These are phyloP conservation scores for Myocastor coypus DNA, from an alignment of 2,113 vertebrate species.

Conservation along the genomic window DNA sequence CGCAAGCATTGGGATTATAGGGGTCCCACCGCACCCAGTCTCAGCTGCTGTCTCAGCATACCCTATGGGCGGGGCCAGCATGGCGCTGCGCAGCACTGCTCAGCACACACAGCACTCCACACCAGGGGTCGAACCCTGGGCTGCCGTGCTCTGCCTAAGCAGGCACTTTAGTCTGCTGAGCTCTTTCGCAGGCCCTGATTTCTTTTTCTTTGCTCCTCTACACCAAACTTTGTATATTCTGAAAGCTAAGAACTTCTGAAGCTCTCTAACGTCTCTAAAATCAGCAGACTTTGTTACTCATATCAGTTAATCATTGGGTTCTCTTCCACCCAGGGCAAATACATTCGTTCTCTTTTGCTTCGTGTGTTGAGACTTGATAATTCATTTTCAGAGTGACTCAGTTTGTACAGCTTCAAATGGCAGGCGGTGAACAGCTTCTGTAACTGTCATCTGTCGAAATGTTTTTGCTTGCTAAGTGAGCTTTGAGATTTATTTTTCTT, in stretches of 20 bases:
- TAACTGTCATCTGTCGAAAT: slow-evolving; percentile 56
- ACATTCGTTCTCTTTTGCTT: slow-evolving; percentile 40
- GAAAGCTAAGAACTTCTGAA: slow-evolving; percentile 39
- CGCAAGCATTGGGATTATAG: too few relatives aligned
- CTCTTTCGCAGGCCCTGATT: too few relatives aligned
- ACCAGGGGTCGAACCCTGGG: too few relatives aligned
- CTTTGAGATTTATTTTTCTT: slow-evolving; percentile 64
- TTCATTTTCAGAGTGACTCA: slow-evolving; percentile 63
- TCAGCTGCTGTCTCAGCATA: too few relatives aligned
- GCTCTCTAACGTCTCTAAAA: not conserved
- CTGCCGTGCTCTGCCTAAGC: too few relatives aligned
- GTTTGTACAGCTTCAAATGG: slow-evolving; percentile 36
- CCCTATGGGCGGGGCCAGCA: too few relatives aligned
- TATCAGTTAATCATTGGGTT: slow-evolving; percentile 51
- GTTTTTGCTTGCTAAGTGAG: slow-evolving; percentile 15
- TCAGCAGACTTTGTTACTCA: not conserved
- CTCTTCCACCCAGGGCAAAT: slow-evolving; percentile 25
- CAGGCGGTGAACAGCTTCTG: slow-evolving; percentile 48
- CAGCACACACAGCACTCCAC: too few relatives aligned
- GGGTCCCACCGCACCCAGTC: too few relatives aligned
- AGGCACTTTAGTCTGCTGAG: too few relatives aligned
- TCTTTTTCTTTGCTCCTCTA: slow-evolving; percentile 18
- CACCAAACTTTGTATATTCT: slow-evolving; percentile 2
- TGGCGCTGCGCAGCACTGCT: too few relatives aligned
- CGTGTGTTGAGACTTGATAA: slow-evolving; percentile 51